Evolutionary conservation across 2,797 vertebrate genomes (phyloP).

Genomic region (Nyctalus aviator): DNA sequence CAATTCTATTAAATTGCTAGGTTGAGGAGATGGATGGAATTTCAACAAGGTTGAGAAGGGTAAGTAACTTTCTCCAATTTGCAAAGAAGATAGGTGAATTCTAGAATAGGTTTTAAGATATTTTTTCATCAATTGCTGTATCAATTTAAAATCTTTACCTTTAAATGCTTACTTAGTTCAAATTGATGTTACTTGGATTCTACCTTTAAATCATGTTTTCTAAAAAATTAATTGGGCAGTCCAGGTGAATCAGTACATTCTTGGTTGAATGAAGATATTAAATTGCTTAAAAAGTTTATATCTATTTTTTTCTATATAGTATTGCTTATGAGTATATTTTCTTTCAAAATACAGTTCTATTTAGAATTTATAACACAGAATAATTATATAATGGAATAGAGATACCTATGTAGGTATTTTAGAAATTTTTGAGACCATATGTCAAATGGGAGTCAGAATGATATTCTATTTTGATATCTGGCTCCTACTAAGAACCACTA

Average conservation of each 20-base stretch:
- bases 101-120: constrained; percentile 6
- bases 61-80: constrained; percentile 23
- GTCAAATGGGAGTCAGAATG: neutral
- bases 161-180: constrained; percentile 55
- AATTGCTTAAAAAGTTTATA: constrained; percentile 13
- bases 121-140: constrained; percentile 21
- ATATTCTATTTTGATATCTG: constrained; percentile 47
- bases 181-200: constrained; percentile 11
- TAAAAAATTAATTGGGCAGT: constrained; percentile 1
- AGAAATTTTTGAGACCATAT: constrained; percentile 22
- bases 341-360: constrained; percentile 50
- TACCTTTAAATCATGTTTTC: constrained; percentile 41
- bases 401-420: neutral
- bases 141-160: constrained; percentile 30
- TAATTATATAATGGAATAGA: neutral
- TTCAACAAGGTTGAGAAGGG: neutral
- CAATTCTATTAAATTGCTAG: constrained; percentile 50
- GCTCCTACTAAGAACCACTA: neutral
- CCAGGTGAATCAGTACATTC: constrained; percentile 41
- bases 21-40: constrained; percentile 26
- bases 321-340: constrained; percentile 37
- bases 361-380: constrained; percentile 35
- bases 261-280: constrained; percentile 41
- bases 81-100: neutral
- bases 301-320: constrained; percentile 59